These are phyloP conservation scores for Amyelois transitella DNA, from an alignment of 1,140 invertebrate genomes.

Conservation along the genomic window DNA sequence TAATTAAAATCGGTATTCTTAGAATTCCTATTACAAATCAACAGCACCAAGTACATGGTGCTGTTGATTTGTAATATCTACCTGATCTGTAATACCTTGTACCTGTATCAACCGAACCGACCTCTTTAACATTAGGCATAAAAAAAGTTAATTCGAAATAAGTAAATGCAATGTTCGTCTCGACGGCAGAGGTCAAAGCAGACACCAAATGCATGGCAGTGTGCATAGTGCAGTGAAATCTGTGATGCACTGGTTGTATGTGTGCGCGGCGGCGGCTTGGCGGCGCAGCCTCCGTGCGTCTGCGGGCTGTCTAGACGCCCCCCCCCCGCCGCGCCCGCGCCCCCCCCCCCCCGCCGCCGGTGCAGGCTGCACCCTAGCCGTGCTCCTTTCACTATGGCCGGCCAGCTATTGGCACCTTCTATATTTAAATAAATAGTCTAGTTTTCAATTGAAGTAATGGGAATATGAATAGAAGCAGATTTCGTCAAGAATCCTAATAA, in stretches of 20 bases:
- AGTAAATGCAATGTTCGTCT: conserved; percentile 31
- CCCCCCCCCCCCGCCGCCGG: conserved; percentile 11
- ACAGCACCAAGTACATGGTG: no score
- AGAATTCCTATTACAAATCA: no score
- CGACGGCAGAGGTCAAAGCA: conserved; percentile 41
- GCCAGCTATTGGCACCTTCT: not conserved
- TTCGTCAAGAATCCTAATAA: no score
- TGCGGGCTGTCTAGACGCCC: conserved; percentile 69
- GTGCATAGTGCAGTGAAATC: conserved; percentile 27
- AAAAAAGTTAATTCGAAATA: conserved; percentile 2
- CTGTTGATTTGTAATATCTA: no score
- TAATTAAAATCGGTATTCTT: no score
- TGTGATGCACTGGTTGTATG: conserved; percentile 37
- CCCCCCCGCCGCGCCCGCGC: conserved; percentile 20
- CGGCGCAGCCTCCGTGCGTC: conserved; percentile 68
- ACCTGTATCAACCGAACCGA: not conserved
- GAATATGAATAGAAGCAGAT: not conserved
- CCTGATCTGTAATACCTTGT: no score
- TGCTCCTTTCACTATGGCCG: conserved; percentile 34
- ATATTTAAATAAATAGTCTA: not conserved
- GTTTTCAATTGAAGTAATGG: not conserved
- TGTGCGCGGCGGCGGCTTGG: conserved; percentile 42
- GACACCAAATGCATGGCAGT: conserved; percentile 17
- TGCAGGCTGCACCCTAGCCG: conserved; percentile 19
- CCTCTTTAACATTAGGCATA: not conserved